Conservation (phyloP, 2,888 invertebrate species). For the Pseudococcus viburni region DNA sequence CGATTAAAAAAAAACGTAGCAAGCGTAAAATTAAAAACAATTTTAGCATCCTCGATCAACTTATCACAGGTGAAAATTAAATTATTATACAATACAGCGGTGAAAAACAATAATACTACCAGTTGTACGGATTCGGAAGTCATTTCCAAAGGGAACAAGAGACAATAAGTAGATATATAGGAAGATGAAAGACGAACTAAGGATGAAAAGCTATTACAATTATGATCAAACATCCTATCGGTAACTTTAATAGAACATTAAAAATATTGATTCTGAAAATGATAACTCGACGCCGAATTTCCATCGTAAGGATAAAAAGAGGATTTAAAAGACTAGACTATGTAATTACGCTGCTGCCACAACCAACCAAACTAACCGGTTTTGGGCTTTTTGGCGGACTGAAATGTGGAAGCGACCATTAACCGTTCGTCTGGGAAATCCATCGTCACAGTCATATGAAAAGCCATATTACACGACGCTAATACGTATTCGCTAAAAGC, state of each 20-base stretch:
- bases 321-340: conserved; percentile 63
- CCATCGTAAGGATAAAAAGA: conserved; percentile 1
- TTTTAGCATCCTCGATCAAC: conserved; percentile 39
- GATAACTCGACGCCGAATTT: conserved; percentile 33
- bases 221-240: conserved; percentile 36
- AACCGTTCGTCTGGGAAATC: conserved; percentile 89
- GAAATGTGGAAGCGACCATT: conserved; percentile 74
- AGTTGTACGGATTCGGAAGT: not conserved
- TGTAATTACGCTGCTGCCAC: not conserved
- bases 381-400: conserved; percentile 43
- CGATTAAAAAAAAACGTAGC: conserved; percentile 23
- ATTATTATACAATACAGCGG: conserved; percentile 36
- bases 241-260: conserved; percentile 45
- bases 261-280: conserved; percentile 37
- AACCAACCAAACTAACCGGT: conserved; percentile 26
- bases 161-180: conserved; percentile 25
- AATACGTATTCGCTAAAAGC: conserved; percentile 93
- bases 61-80: conserved; percentile 55
- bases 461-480: conserved; percentile 92
- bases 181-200: conserved; percentile 50
- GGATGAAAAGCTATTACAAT: conserved; percentile 13
- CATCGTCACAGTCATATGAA: conserved; percentile 88
- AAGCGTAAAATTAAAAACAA: not conserved
- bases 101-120: conserved; percentile 28
- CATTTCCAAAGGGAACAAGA: not conserved